Evolutionary conservation across 2,113 vertebrate species (phyloP).

Genomic region (Synodontis membranacea): DNA sequence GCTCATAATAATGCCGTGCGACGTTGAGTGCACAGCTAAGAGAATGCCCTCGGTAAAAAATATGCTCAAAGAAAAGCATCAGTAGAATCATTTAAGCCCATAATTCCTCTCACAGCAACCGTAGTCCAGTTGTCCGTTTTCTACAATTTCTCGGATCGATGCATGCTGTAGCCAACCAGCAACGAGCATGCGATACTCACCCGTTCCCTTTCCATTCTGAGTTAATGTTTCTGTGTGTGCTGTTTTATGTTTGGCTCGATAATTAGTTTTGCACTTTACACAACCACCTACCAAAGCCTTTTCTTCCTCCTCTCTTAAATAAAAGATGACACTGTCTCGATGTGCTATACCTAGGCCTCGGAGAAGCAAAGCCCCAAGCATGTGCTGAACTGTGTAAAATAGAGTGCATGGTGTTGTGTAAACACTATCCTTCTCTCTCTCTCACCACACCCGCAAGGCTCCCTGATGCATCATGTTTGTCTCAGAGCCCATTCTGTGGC

Average conservation of each 20-base stretch:
- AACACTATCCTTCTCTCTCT: slow-evolving; percentile 36
- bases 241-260: slow-evolving; percentile 24
- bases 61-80: background rate
- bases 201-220: background rate
- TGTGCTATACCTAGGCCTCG: background rate
- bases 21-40: background rate
- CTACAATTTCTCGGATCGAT: background rate
- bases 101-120: background rate
- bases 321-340: slow-evolving; percentile 32
- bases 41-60: background rate
- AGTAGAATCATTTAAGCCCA: background rate
- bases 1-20: background rate
- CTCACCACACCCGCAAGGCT: slow-evolving; percentile 10
- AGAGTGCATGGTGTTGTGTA: slow-evolving; percentile 33
- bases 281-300: background rate
- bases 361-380: slow-evolving; percentile 35
- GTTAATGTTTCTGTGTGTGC: background rate
- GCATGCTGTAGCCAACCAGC: background rate
- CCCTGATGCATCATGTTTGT: slow-evolving; percentile 31
- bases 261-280: background rate
- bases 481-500: slow-evolving; percentile 18
- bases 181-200: background rate
- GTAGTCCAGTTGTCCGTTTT: background rate
- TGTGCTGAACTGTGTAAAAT: slow-evolving; percentile 42
- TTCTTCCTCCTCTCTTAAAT: slow-evolving; percentile 21